Evolutionary conservation across 2,797 vertebrate species (phyloP).

Genomic region (Harpagifer antarcticus): DNA sequence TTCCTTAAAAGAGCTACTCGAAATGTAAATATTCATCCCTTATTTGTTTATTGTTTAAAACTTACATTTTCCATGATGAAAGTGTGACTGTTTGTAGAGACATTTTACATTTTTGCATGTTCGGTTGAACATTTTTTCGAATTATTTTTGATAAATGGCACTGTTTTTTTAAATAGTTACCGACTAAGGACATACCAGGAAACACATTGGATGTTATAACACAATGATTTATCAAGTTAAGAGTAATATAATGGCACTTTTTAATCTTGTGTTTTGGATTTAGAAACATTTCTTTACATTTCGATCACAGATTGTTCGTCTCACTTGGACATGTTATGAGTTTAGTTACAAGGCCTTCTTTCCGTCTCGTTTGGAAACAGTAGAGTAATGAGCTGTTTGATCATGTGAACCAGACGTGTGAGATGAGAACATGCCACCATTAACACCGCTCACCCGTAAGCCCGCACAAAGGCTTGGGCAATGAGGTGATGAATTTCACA

Average conservation of each 20-base stretch:
- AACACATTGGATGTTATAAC: not conserved
- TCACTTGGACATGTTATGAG: constrained; percentile 27
- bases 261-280: constrained; percentile 8
- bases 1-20: too few species aligned
- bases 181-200: not conserved
- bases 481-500: constrained; percentile 60
- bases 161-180: not conserved
- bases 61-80: not conserved
- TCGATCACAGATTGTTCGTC: constrained; percentile 18
- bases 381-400: constrained; percentile 63
- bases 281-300: not conserved
- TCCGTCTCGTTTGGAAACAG: constrained; percentile 63
- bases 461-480: constrained; percentile 25
- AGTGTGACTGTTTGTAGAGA: too few species aligned
- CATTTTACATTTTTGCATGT: too few species aligned
- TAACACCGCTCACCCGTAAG: constrained; percentile 43
- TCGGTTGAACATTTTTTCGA: not conserved
- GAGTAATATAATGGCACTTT: not conserved
- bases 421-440: constrained; percentile 67
- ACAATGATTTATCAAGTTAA: too few species aligned
- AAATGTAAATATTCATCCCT: not conserved
- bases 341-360: constrained; percentile 37
- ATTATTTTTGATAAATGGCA: not conserved
- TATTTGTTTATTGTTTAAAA: not conserved
- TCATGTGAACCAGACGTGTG: constrained; percentile 77